A percentile compares a stretch with the other conserved stretches of the same genome.
These are phyloP conservation scores for Oenanthe melanoleuca DNA, from an alignment of 2,113 vertebrate species.

Conservation along the genomic window DNA sequence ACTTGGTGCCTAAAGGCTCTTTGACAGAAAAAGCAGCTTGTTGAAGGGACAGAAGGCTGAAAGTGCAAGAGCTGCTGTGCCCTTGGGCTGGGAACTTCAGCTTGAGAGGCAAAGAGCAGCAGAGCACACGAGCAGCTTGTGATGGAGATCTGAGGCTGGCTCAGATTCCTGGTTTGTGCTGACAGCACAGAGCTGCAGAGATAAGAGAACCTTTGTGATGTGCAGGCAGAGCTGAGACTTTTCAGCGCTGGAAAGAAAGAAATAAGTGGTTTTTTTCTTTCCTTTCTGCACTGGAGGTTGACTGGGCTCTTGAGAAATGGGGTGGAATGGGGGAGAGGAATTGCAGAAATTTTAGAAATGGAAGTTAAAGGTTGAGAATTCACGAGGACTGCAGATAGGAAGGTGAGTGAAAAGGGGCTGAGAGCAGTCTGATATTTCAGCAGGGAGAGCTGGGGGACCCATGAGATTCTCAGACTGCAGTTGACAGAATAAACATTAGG, in stretches of 20 bases:
- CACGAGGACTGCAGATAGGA: neutral
- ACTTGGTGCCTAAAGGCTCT: neutral
- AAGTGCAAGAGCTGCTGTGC: neutral
- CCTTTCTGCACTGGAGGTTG: neutral
- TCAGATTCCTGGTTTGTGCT: neutral
- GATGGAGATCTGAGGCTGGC: neutral
- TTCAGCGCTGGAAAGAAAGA: neutral
- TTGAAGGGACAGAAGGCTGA: neutral
- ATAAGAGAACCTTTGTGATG: neutral
- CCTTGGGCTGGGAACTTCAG: neutral
- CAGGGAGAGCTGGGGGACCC: neutral
- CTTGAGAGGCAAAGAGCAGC: neutral
- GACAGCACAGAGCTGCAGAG: neutral
- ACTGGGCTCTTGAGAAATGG: constrained; percentile 33
- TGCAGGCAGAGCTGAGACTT: neutral
- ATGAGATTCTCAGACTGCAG: neutral
- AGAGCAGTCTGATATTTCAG: neutral
- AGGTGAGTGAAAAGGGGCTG: neutral
- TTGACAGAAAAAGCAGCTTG: neutral
- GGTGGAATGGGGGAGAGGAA: neutral
- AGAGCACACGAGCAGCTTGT: neutral
- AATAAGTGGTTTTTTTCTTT: neutral
- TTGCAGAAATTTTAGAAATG: neutral
- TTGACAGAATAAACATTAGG: constrained; percentile 6
- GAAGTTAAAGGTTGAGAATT: constrained; percentile 14